Conservation (phyloP, 2,888 invertebrate genomes). For the Yponomeuta malinellus region DNA sequence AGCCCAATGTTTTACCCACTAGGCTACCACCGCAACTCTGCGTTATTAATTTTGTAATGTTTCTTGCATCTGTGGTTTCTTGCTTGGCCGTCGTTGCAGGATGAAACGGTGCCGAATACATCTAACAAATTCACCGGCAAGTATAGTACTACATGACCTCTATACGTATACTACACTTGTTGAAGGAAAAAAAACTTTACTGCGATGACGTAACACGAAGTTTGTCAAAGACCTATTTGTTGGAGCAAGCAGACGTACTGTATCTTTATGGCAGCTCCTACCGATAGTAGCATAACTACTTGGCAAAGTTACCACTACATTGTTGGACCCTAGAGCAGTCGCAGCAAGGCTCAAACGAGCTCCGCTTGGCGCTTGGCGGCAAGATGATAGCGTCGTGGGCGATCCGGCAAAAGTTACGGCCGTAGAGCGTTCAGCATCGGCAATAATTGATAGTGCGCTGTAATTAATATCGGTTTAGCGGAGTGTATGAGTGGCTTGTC, state of each 20-base stretch:
- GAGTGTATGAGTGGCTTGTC: not conserved
- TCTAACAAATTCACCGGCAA: too few relatives aligned
- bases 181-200: too few relatives aligned
- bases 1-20: too few relatives aligned
- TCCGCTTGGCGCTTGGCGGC: not conserved
- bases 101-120: too few relatives aligned
- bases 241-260: not conserved
- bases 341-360: not conserved
- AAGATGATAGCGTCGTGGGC: not conserved
- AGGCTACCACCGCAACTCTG: too few relatives aligned
- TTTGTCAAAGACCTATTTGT: too few relatives aligned
- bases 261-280: not conserved
- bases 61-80: too few relatives aligned
- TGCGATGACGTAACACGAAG: too few relatives aligned
- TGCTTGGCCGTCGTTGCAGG: too few relatives aligned
- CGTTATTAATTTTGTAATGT: too few relatives aligned
- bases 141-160: too few relatives aligned
- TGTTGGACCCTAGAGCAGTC: not conserved
- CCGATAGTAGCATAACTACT: not conserved
- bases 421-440: not conserved
- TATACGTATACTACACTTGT: too few relatives aligned
- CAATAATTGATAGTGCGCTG: constrained; percentile 1
- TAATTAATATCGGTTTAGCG: constrained; percentile 1
- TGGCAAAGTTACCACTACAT: not conserved
- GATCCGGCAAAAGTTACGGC: not conserved